Base-by-base conservation (phyloP, 2,888 invertebrate genomes). In the Calameuta filiformis region DNA sequence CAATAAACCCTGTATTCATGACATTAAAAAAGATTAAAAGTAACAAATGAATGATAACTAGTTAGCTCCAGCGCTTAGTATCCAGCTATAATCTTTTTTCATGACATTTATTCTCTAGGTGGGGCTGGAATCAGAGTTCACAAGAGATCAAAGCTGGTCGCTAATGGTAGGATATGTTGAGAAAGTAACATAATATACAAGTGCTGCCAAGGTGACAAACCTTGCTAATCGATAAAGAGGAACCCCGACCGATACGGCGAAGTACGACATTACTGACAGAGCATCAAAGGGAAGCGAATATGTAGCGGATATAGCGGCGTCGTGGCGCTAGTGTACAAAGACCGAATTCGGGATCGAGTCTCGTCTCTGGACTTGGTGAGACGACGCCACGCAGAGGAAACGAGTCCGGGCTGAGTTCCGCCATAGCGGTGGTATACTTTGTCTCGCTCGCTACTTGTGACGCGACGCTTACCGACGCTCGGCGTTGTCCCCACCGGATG, bases 401-500 rank as follows among this genome's bases (percentile, higher is more conserved):
- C 83, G 82, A 85, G 77, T 84, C 86, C 56, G 33, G 37, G 68
- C 69, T 35, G 35, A 75, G 68, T 81, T 85, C 85, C 89, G 89
- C 89, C 89, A 89, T 89, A 88, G 87, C 88, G 84, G 87, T 85
- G 34, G 84, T 87, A 84, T 85, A 87, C 85, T 85, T 87, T 84
- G 84, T 89, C 84, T 87, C 82, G 83, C 81, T 79, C 80, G 85
- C 86, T 81, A 83, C 83, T 83, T 76, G 86, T 85, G 87, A 87
- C 85, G 87, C 87, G 88, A 87, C 87, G 88, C 86, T 89, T 90
- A 90, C 90, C 90, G 90, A 90, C 90, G 90, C 90, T 90, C 90
- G 90, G 90, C 90, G 90, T 90, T 88, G 84, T 84, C 84, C 82
- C 34, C 80, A 81, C 82, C 78, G 77, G 79, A 82, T 81, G 83